These are phyloP conservation scores for Alethe diademata DNA, from an alignment of 2,113 vertebrate genomes.

Conservation along the genomic window DNA sequence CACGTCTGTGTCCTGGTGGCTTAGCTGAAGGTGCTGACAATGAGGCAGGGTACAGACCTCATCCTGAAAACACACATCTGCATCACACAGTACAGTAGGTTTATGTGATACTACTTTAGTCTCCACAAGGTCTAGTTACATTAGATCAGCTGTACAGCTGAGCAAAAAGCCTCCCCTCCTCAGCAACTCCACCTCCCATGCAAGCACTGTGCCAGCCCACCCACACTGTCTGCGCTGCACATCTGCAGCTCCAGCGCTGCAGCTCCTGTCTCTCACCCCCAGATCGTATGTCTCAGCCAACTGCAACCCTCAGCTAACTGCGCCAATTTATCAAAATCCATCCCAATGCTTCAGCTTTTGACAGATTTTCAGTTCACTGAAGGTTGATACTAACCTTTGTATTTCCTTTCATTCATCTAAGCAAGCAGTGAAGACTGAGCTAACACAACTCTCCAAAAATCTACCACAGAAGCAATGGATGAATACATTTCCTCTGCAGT, in stretches of 20 bases:
- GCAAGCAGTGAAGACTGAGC: background rate
- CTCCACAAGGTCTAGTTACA: background rate
- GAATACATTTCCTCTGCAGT: background rate
- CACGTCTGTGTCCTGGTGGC: background rate
- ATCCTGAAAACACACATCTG: background rate
- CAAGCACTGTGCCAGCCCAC: background rate
- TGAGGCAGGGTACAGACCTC: background rate
- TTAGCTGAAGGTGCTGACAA: background rate
- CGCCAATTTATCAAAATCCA: background rate
- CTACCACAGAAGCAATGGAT: background rate
- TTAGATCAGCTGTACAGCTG: background rate
- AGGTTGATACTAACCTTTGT: background rate
- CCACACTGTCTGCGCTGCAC: accelerated
- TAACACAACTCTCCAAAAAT: background rate
- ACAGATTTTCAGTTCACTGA: background rate
- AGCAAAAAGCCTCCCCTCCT: background rate
- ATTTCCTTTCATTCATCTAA: background rate
- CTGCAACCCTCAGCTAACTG: background rate
- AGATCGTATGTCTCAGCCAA: background rate
- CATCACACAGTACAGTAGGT: background rate
- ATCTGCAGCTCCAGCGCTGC: background rate
- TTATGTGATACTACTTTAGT: background rate
- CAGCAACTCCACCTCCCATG: accelerated
- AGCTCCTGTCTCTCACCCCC: background rate
- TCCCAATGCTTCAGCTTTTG: background rate